These are phyloP conservation scores for Tachina grossa DNA, from an alignment of 2,888 invertebrate species.

Conservation along the genomic window DNA sequence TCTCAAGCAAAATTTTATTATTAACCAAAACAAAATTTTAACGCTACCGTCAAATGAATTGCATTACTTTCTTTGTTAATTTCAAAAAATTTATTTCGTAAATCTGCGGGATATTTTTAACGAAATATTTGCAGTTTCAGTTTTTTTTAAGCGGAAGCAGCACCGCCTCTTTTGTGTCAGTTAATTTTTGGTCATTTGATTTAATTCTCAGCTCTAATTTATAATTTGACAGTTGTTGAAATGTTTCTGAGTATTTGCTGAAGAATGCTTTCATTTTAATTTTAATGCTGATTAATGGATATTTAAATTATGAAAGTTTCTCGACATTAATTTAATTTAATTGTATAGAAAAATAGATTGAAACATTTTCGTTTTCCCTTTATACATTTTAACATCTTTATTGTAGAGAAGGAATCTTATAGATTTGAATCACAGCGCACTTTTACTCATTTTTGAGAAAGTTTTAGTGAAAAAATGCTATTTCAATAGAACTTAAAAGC, in stretches of 20 bases:
- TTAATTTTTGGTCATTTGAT: background rate
- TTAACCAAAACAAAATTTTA: constrained; percentile 49
- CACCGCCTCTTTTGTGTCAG: constrained; percentile 37
- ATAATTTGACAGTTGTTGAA: constrained; percentile 3
- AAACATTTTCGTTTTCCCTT: no score
- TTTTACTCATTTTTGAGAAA: no score
- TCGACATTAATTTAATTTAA: no score
- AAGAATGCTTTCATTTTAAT: background rate
- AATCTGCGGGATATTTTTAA: constrained; percentile 45
- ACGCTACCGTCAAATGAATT: background rate
- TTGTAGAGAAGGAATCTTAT: no score
- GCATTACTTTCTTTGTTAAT: background rate
- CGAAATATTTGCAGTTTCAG: background rate
- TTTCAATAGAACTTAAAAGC: no score
- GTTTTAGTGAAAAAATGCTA: no score
- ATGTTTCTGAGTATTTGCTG: background rate
- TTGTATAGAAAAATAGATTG: no score
- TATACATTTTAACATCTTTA: no score
- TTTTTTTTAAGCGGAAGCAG: constrained; percentile 9
- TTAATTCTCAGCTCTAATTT: background rate
- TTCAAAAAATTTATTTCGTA: no score
- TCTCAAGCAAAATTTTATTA: constrained; percentile 53
- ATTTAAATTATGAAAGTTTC: no score
- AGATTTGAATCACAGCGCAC: no score
- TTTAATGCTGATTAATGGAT: constrained; percentile 18